phyloP scores from a whole-genome alignment of 2,888 invertebrate species.

The Lasioglossum marginatum region DNA sequence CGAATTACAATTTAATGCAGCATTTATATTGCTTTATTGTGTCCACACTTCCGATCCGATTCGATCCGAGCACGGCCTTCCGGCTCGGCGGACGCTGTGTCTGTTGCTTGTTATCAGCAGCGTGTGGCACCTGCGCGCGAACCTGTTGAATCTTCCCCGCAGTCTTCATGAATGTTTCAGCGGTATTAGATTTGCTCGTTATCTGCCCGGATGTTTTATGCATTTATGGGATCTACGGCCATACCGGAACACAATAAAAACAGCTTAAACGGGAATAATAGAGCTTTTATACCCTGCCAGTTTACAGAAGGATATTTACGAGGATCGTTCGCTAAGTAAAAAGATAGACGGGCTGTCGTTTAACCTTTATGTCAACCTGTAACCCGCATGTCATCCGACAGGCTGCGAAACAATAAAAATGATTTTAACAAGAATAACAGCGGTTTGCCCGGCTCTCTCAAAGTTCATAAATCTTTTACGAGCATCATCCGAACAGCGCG shows the following conservation, averaged over 20 bases:
- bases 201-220: slow-evolving; percentile 6
- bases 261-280: slow-evolving; percentile 4
- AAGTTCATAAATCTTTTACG: slow-evolving; percentile 7
- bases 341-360: neutral
- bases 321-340: neutral
- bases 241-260: neutral
- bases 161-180: slow-evolving; percentile 7
- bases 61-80: neutral
- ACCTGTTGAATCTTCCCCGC: slow-evolving; percentile 4
- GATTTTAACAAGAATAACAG: neutral
- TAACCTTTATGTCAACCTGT: slow-evolving; percentile 2
- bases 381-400: neutral
- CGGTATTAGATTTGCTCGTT: neutral
- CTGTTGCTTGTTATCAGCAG: neutral
- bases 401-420: neutral
- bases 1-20: neutral
- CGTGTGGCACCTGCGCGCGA: neutral
- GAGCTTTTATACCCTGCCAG: neutral
- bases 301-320: neutral
- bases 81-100: neutral
- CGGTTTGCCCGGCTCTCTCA: neutral
- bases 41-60: neutral
- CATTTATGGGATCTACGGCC: neutral
- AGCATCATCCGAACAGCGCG: neutral
- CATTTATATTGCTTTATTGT: neutral